Conservation (phyloP, 2,888 invertebrate species). For the Xestia rhomboidea region DNA sequence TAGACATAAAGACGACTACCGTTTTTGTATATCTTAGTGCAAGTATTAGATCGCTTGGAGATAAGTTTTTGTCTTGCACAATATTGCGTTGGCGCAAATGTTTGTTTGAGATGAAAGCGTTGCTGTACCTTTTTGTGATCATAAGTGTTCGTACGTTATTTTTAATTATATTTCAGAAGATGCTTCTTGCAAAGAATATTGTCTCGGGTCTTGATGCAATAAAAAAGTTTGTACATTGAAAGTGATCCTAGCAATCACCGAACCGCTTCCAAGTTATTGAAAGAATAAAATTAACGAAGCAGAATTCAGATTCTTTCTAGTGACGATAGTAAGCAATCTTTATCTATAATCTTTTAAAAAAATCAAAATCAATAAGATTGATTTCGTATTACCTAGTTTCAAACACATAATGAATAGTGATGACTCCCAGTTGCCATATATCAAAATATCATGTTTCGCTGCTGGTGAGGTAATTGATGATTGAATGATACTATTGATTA, state of each 20-base stretch:
- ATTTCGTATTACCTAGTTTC: slow-evolving; percentile 3
- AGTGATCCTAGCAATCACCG: background rate
- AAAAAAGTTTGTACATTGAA: background rate
- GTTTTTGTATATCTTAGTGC: slow-evolving; percentile 59
- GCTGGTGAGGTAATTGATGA: slow-evolving; percentile 5
- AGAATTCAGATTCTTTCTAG: background rate
- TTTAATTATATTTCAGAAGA: slow-evolving; percentile 21
- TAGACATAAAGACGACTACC: slow-evolving; percentile 71
- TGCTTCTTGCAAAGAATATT: slow-evolving; percentile 5
- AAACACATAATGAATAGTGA: slow-evolving; percentile 1
- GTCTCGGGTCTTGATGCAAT: background rate
- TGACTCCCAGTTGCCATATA: background rate
- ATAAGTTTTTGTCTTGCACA: slow-evolving; percentile 41
- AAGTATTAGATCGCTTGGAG: slow-evolving; percentile 50
- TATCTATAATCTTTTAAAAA: background rate
- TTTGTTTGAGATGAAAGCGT: slow-evolving; percentile 21
- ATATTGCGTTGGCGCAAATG: slow-evolving; percentile 18
- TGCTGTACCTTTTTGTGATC: slow-evolving; percentile 11
- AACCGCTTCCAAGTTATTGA: background rate
- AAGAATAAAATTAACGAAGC: background rate
- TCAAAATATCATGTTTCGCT: slow-evolving; percentile 14
- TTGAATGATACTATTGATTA: background rate
- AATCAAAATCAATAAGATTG: background rate
- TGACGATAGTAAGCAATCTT: background rate
- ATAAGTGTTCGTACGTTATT: slow-evolving; percentile 2